phyloP scores from a whole-genome alignment of 2,797 vertebrate genomes.

The Aphelocoma californica region DNA sequence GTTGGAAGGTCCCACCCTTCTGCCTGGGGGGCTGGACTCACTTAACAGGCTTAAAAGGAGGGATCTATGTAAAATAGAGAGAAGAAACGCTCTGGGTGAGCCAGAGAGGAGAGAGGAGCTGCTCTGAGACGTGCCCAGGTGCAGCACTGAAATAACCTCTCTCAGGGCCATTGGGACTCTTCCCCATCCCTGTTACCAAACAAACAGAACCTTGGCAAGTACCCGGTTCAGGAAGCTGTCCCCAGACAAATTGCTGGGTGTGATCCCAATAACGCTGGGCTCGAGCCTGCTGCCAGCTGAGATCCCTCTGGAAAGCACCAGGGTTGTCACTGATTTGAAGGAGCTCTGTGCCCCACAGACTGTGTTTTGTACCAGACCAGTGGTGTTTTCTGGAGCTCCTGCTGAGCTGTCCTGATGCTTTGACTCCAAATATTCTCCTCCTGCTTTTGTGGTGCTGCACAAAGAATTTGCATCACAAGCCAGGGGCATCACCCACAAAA shows the following conservation, averaged over 20 bases:
- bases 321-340: background rate
- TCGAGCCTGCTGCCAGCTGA: conserved; percentile 12
- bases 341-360: background rate
- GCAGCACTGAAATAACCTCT: conserved; percentile 35
- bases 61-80: background rate
- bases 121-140: conserved; percentile 28
- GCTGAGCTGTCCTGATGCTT: background rate
- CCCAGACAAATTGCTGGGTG: conserved; percentile 19
- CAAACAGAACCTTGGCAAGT: conserved; percentile 44
- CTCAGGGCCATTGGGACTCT: conserved; percentile 2
- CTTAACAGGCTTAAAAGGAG: background rate
- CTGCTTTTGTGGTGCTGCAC: background rate
- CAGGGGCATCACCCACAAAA: background rate
- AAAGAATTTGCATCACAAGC: fast-evolving
- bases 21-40: conserved; percentile 58
- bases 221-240: conserved; percentile 22
- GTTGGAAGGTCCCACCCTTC: conserved; percentile 55
- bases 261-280: conserved; percentile 1
- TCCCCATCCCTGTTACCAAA: conserved; percentile 3
- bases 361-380: background rate
- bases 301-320: background rate
- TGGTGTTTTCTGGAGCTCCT: background rate
- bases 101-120: background rate
- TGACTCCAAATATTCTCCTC: background rate
- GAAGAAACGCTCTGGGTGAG: background rate